These are phyloP conservation scores for Silurus meridionalis DNA, from an alignment of 2,113 vertebrate species.

Conservation along the genomic window DNA sequence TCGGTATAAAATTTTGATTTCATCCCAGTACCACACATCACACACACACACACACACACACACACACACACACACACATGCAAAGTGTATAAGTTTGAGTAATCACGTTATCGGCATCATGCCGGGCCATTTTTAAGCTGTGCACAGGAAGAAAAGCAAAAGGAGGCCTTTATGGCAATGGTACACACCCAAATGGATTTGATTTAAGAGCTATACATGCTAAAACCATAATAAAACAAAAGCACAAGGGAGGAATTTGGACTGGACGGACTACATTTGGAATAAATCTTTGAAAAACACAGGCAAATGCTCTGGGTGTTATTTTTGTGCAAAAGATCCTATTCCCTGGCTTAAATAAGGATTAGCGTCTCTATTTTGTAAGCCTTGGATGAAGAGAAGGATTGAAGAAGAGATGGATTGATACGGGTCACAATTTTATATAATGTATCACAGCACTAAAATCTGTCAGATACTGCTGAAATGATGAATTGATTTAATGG, in stretches of 20 bases:
- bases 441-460: neutral
- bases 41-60: conserved; percentile 22
- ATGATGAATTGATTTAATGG: conserved; percentile 24
- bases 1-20: neutral
- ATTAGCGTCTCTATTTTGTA: conserved; percentile 17
- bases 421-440: conserved; percentile 4
- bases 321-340: conserved; percentile 42
- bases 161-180: conserved; percentile 59
- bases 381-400: conserved; percentile 16
- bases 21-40: neutral
- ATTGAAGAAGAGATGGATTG: neutral
- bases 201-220: conserved; percentile 47
- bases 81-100: conserved; percentile 15
- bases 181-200: conserved; percentile 57
- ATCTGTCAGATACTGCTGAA: conserved; percentile 33
- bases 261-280: neutral
- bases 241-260: conserved; percentile 1
- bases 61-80: neutral
- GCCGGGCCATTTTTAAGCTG: conserved; percentile 65
- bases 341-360: conserved; percentile 23
- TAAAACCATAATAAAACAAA: conserved; percentile 36
- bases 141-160: conserved; percentile 64
- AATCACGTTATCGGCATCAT: conserved; percentile 58
- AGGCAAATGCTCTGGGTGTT: conserved; percentile 23
- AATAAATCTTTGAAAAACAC: conserved; percentile 9